A percentile compares a stretch with the other conserved stretches of the same genome.
Conservation (phyloP, 2,888 invertebrate genomes). For the Euproctis similis region DNA sequence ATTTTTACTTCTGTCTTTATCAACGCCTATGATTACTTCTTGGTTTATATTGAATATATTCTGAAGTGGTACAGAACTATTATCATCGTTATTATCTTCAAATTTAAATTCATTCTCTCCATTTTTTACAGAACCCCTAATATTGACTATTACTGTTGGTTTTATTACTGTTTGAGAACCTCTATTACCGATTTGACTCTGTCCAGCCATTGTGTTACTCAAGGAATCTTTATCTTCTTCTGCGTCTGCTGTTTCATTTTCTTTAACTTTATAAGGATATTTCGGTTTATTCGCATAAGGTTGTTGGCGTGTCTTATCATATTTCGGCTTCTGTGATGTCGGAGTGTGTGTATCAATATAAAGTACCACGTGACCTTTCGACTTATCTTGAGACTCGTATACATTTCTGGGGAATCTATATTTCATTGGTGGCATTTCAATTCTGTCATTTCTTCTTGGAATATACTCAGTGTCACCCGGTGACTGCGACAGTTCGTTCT, state of each 20-base stretch:
- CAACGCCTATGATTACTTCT: constrained; percentile 54
- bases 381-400: constrained; percentile 14
- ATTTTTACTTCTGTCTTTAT: constrained; percentile 11
- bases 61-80: constrained; percentile 31
- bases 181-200: constrained; percentile 65
- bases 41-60: constrained; percentile 67
- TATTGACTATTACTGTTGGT: constrained; percentile 66
- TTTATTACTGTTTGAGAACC: constrained; percentile 66
- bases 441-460: constrained; percentile 61
- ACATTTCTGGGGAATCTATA: constrained; percentile 53
- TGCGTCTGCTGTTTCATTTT: constrained; percentile 21
- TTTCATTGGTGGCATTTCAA: constrained; percentile 58
- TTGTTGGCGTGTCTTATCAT: constrained; percentile 21
- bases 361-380: constrained; percentile 49
- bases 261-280: constrained; percentile 25
- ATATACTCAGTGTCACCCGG: constrained; percentile 51
- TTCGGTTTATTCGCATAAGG: constrained; percentile 29
- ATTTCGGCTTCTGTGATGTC: constrained; percentile 40
- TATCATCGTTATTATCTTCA: constrained; percentile 40
- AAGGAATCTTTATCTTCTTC: constrained; percentile 32
- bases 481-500: constrained; percentile 40
- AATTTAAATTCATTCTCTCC: constrained; percentile 56
- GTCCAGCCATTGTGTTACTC: constrained; percentile 55
- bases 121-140: constrained; percentile 55
- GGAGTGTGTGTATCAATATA: constrained; percentile 38